Conservation (phyloP, 2,888 invertebrate genomes). For the Hydroisotoma schaefferi region DNA sequence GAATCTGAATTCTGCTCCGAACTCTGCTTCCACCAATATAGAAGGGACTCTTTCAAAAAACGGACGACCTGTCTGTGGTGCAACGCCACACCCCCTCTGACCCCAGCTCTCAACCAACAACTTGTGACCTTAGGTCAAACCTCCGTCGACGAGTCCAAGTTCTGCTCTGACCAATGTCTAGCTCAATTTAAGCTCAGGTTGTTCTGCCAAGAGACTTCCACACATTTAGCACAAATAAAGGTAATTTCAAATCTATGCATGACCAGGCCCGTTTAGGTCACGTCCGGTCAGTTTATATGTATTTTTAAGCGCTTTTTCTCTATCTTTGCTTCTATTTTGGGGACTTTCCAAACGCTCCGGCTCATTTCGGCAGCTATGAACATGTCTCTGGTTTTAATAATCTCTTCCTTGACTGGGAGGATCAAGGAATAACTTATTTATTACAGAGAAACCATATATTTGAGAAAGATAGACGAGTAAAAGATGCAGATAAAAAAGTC, state of each 20-base stretch:
- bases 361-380: no score
- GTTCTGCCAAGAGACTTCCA: conserved; percentile 42
- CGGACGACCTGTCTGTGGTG: conserved; percentile 41
- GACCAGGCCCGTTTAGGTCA: no score
- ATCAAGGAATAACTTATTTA: no score
- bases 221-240: conserved; percentile 36
- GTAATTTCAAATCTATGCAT: background rate
- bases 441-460: no score
- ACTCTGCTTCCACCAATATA: conserved; percentile 38
- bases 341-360: no score
- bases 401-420: no score
- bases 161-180: conserved; percentile 40
- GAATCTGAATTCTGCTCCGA: conserved; percentile 41
- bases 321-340: no score
- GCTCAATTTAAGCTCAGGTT: conserved; percentile 39
- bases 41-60: conserved; percentile 41
- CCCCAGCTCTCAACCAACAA: background rate
- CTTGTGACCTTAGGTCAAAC: background rate
- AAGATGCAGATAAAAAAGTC: no score
- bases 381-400: no score
- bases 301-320: no score
- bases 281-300: no score
- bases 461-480: no score
- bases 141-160: conserved; percentile 33
- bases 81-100: background rate